Conservation (phyloP, 2,113 vertebrate species). For the Clarias batrachus region DNA sequence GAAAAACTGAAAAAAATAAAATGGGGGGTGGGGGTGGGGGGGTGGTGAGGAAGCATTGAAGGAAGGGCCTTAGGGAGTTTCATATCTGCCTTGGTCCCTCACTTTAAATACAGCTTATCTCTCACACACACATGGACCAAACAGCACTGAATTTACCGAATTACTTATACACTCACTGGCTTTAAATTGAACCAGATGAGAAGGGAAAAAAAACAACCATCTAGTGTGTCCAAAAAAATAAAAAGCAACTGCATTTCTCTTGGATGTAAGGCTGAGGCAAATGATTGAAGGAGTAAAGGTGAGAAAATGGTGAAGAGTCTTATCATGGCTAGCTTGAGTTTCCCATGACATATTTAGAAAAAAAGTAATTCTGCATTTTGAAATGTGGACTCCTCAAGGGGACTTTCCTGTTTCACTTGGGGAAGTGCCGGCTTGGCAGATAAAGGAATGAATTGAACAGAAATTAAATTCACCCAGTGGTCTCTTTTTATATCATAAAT, state of each 20-base stretch:
- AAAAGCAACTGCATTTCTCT: background rate
- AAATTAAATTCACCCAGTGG: background rate
- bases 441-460: background rate
- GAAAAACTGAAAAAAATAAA: background rate
- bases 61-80: constrained; percentile 31
- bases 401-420: background rate
- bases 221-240: background rate
- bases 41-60: background rate
- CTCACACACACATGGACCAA: constrained; percentile 43
- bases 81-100: constrained; percentile 11
- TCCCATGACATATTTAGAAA: background rate
- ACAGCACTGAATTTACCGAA: constrained; percentile 17
- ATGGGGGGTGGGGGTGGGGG: no score
- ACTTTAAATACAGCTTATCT: constrained; percentile 42
- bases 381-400: background rate
- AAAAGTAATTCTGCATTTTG: background rate
- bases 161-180: background rate
- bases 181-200: constrained; percentile 44
- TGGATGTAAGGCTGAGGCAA: background rate
- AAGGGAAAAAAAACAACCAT: background rate
- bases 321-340: background rate
- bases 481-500: background rate
- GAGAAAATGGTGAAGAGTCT: background rate
- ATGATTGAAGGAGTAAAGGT: background rate
- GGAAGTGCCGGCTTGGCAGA: background rate